Evolutionary conservation across 2,888 invertebrate genomes (phyloP).

Genomic region (Drosophila kuntzei): DNA sequence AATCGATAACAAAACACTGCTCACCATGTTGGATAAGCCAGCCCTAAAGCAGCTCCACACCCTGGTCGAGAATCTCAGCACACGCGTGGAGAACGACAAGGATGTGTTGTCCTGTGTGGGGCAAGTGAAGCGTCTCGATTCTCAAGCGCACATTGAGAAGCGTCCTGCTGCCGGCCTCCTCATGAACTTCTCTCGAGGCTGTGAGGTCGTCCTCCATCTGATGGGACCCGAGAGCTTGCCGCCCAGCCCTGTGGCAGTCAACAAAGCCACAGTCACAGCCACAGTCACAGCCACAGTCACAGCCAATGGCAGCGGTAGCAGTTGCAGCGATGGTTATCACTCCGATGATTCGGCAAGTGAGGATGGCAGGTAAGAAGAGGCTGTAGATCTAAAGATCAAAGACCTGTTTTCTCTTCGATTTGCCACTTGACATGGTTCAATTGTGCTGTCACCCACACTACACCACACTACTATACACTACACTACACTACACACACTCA

Average conservation of each 20-base stretch:
- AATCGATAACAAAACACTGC: conserved; percentile 95
- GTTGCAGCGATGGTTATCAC: conserved; percentile 93
- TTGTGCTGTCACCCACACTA: conserved; percentile 48
- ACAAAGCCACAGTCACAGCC: conserved; percentile 38
- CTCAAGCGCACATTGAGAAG: conserved; percentile 88
- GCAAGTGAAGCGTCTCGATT: conserved; percentile 89
- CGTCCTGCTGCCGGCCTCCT: conserved; percentile 90
- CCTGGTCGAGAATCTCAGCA: conserved; percentile 89
- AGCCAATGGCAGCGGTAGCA: conserved; percentile 81
- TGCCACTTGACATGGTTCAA: conserved; percentile 56
- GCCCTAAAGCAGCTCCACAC: conserved; percentile 91
- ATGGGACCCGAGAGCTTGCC: conserved; percentile 87
- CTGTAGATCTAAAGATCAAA: conserved; percentile 1
- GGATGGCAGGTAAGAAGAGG: conserved; percentile 82
- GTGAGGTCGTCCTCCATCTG: conserved; percentile 91
- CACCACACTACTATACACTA: conserved; percentile 1
- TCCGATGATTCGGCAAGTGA: conserved; percentile 89
- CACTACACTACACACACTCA: conserved; percentile 2
- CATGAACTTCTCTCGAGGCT: conserved; percentile 91
- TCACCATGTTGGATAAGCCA: conserved; percentile 94
- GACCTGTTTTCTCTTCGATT: conserved; percentile 28
- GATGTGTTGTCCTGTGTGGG: conserved; percentile 92
- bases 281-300: conserved; percentile 89
- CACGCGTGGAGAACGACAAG: conserved; percentile 95
- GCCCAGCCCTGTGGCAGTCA: conserved; percentile 83